Percentiles rank a stretch among this genome's conserved stretches.
Evolutionary conservation across 2,888 invertebrate species (phyloP).

Genomic region (Acanthococcus lagerstroemiae): DNA sequence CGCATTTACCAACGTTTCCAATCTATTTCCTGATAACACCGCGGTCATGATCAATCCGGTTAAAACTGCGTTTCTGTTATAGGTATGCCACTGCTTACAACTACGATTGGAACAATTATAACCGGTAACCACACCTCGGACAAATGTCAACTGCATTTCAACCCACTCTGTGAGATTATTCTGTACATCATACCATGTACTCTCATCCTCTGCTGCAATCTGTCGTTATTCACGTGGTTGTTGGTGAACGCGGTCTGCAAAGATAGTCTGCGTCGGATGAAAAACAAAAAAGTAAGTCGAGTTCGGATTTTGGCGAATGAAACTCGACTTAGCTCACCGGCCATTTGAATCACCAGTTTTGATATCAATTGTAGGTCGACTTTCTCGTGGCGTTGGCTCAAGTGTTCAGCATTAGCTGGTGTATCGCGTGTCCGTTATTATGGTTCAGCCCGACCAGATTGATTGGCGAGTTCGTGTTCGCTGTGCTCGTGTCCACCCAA

Average conservation of each 20-base stretch:
- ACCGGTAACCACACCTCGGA: not conserved
- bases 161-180: not conserved
- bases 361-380: not conserved
- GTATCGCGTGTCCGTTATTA: not conserved
- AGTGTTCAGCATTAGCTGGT: conserved; percentile 15
- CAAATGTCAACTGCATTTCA: not conserved
- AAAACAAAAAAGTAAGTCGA: conserved; percentile 7
- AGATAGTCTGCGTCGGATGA: conserved; percentile 5
- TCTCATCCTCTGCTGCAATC: conserved; percentile 3
- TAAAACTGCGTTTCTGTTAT: too few species aligned
- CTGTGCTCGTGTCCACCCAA: not conserved
- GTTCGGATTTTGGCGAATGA: too few species aligned
- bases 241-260: conserved; percentile 12
- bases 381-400: conserved; percentile 5
- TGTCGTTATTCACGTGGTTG: conserved; percentile 5
- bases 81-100: not conserved
- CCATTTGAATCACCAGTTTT: not conserved
- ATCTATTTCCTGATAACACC: too few species aligned
- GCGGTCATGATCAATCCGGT: too few species aligned
- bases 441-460: conserved; percentile 6
- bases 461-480: not conserved
- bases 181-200: conserved; percentile 10
- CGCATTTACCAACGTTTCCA: too few species aligned
- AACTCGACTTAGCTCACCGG: too few species aligned
- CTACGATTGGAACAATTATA: not conserved